Evolutionary conservation across 2,888 invertebrate genomes (phyloP).

Genomic region (Drosophila prostipennis): DNA sequence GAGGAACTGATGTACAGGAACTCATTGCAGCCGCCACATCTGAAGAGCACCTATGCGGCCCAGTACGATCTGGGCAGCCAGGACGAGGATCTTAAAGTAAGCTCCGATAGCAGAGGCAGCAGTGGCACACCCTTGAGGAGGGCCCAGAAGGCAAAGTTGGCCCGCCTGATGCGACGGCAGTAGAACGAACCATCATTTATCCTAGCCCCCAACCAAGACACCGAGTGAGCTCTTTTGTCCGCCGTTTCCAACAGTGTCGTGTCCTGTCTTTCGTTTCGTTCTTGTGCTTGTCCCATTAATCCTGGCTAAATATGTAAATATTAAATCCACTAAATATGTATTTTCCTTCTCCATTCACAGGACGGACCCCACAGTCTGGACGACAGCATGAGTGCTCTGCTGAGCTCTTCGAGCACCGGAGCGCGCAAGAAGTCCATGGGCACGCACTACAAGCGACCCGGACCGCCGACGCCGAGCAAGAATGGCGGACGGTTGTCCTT

Average conservation of each 20-base stretch:
- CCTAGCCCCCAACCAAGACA: background rate
- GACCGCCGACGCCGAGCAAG: conserved; percentile 94
- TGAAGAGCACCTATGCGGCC: conserved; percentile 93
- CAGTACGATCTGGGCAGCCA: conserved; percentile 89
- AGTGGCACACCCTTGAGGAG: conserved; percentile 19
- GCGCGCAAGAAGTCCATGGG: conserved; percentile 86
- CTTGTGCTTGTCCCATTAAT: background rate
- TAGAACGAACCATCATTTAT: background rate
- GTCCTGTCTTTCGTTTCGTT: background rate
- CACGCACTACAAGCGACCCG: conserved; percentile 93
- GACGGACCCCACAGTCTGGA: conserved; percentile 78
- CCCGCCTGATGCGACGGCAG: conserved; percentile 30
- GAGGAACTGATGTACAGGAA: conserved; percentile 92
- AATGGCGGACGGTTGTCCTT: conserved; percentile 90
- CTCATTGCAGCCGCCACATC: conserved; percentile 92
- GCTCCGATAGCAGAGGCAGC: conserved; percentile 19
- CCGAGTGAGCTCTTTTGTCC: conserved; percentile 7
- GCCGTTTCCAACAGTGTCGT: no score
- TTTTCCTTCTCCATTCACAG: conserved; percentile 50
- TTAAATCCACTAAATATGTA: background rate
- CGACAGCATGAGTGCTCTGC: conserved; percentile 83
- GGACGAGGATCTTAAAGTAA: conserved; percentile 89
- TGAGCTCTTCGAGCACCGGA: conserved; percentile 82
- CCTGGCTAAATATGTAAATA: no score
- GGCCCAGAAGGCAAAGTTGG: conserved; percentile 18